A percentile compares a stretch with the other conserved stretches of the same genome.
phyloP scores from a whole-genome alignment of 2,797 vertebrate species.

The Poecilia picta region DNA sequence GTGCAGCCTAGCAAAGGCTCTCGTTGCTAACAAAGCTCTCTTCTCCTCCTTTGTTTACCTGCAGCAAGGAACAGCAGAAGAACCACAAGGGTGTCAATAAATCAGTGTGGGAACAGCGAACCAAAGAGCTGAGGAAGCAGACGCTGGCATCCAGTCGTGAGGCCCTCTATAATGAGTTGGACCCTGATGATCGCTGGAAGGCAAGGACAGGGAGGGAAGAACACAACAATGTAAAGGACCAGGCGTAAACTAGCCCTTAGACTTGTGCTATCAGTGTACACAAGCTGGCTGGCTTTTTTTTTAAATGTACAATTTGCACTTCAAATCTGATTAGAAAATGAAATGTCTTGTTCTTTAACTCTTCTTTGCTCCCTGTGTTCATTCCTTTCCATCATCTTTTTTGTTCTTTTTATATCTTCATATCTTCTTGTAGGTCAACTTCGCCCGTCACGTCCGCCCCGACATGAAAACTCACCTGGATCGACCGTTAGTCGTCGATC shows the following conservation, averaged over 20 bases:
- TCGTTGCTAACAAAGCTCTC: slow-evolving; percentile 22
- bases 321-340: neutral
- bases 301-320: neutral
- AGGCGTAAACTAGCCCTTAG: slow-evolving; percentile 67
- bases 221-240: slow-evolving; percentile 78
- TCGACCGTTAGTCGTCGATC: slow-evolving; percentile 92
- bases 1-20: neutral
- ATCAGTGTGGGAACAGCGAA: slow-evolving; percentile 96
- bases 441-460: slow-evolving; percentile 86
- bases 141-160: slow-evolving; percentile 92
- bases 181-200: slow-evolving; percentile 93
- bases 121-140: slow-evolving; percentile 92
- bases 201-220: slow-evolving; percentile 77
- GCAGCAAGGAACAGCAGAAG: slow-evolving; percentile 93
- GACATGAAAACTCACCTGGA: slow-evolving; percentile 95
- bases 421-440: slow-evolving; percentile 76
- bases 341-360: neutral
- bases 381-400: neutral
- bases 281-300: slow-evolving; percentile 51
- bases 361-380: neutral
- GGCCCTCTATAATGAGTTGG: slow-evolving; percentile 91
- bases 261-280: slow-evolving; percentile 79
- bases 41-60: slow-evolving; percentile 31
- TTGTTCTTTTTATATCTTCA: neutral
- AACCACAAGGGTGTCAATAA: slow-evolving; percentile 86